Percentiles rank a stretch among this genome's conserved stretches.
Conservation (phyloP, 1,140 invertebrate genomes). For the Panagrolaimus sp. region DNA sequence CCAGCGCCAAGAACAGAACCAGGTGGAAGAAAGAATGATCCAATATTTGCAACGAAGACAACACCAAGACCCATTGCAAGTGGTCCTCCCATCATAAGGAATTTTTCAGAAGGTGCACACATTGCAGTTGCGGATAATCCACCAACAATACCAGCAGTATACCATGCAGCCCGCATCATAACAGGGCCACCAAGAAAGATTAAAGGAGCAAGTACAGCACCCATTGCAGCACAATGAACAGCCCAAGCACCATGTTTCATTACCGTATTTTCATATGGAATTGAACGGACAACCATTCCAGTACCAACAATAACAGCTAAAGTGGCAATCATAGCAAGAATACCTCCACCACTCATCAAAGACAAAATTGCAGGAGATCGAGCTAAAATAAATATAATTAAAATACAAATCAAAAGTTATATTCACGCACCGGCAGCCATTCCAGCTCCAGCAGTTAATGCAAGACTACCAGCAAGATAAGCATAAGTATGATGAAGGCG, state of each 20-base stretch:
- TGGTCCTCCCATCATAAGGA: conserved; percentile 85
- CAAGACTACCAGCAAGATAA: conserved; percentile 83
- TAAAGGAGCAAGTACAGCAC: conserved; percentile 82
- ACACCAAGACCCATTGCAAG: conserved; percentile 87
- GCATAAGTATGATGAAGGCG: conserved; percentile 81
- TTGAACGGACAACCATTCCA: conserved; percentile 69
- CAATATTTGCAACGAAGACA: conserved; percentile 84
- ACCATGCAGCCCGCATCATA: conserved; percentile 80
- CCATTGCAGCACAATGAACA: conserved; percentile 78
- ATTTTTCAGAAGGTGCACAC: conserved; percentile 92
- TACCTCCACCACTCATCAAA: conserved; percentile 70
- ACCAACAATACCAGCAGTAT: conserved; percentile 86
- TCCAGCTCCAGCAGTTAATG: conserved; percentile 75
- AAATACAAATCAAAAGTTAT: conserved; percentile 62
- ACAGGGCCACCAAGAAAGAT: conserved; percentile 83
- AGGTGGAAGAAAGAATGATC: conserved; percentile 82
- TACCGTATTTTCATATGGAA: conserved; percentile 48
- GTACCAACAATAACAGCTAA: conserved; percentile 84
- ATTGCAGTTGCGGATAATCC: conserved; percentile 74
- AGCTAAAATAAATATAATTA: conserved; percentile 57
- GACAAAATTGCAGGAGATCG: conserved; percentile 74
- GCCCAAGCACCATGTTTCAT: conserved; percentile 92
- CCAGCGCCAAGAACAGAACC: conserved; percentile 66
- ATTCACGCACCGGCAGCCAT: conserved; percentile 66
- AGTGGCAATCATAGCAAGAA: conserved; percentile 66